These are phyloP conservation scores for Vultur gryphus DNA, from an alignment of 2,797 vertebrate species.

Conservation along the genomic window DNA sequence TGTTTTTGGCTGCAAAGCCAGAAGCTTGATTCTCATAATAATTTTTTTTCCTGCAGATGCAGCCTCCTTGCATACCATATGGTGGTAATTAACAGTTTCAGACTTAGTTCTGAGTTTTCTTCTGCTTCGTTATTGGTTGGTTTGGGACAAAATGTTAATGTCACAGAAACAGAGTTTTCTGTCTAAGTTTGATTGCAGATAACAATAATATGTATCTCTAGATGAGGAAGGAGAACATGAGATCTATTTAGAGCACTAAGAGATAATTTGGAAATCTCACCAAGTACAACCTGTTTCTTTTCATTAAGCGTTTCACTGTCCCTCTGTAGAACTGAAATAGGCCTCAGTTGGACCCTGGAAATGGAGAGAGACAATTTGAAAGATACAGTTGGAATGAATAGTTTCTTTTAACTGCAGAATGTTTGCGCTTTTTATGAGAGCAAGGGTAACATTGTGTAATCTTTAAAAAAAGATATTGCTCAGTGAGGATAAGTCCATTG, in stretches of 20 bases:
- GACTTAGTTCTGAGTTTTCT: background rate
- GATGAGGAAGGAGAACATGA: background rate
- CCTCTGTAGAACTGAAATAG: background rate
- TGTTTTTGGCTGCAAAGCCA: constrained; percentile 28
- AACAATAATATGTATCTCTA: background rate
- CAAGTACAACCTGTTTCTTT: background rate
- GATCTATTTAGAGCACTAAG: background rate
- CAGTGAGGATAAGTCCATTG: constrained; percentile 41
- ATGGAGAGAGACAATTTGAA: background rate
- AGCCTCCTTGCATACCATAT: constrained; percentile 35
- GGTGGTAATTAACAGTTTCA: constrained; percentile 57
- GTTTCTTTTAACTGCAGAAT: constrained; percentile 26
- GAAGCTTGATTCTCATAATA: background rate
- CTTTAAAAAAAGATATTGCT: constrained; percentile 37
- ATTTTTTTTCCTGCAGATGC: background rate
- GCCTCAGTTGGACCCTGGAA: background rate
- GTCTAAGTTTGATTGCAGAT: constrained; percentile 36
- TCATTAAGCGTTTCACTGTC: background rate
- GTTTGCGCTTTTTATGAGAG: constrained; percentile 38
- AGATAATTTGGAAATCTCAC: background rate
- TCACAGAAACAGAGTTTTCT: constrained; percentile 2
- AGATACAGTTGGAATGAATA: constrained; percentile 16
- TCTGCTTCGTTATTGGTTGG: constrained; percentile 8
- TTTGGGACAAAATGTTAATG: constrained; percentile 42
- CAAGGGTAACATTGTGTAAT: constrained; percentile 40